Evolutionary conservation across 2,113 vertebrate species (phyloP).

Genomic region (Anser cygnoides): DNA sequence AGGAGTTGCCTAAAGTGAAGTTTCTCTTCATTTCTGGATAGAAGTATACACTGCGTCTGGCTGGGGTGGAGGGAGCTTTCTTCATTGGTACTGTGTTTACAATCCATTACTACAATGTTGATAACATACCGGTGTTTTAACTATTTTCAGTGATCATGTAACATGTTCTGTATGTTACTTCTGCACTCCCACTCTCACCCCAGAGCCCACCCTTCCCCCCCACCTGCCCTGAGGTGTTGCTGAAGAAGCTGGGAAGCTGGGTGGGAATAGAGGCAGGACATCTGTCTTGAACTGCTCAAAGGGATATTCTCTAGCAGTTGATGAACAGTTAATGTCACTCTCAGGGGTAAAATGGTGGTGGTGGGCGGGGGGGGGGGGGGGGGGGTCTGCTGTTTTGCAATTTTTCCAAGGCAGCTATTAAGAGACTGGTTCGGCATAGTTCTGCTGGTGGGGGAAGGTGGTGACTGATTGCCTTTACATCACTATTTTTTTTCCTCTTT

Average conservation of each 20-base stretch:
- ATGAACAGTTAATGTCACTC: no score
- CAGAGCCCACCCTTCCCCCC: no score
- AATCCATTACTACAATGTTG: neutral
- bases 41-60: neutral
- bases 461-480: neutral
- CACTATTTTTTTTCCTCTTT: neutral
- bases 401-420: neutral
- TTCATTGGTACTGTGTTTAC: neutral
- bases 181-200: accelerated
- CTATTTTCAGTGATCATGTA: no score
- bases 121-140: neutral
- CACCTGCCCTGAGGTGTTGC: no score
- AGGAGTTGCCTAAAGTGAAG: neutral
- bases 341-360: neutral
- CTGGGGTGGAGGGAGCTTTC: neutral
- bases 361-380: no score
- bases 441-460: neutral
- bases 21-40: neutral
- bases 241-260: no score
- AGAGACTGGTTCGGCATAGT: neutral
- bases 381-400: no score
- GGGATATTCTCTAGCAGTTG: accelerated
- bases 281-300: neutral
- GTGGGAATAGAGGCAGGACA: accelerated
- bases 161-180: neutral